Base-by-base conservation (phyloP, 2,113 vertebrate genomes). In the Eidolon helvum region DNA sequence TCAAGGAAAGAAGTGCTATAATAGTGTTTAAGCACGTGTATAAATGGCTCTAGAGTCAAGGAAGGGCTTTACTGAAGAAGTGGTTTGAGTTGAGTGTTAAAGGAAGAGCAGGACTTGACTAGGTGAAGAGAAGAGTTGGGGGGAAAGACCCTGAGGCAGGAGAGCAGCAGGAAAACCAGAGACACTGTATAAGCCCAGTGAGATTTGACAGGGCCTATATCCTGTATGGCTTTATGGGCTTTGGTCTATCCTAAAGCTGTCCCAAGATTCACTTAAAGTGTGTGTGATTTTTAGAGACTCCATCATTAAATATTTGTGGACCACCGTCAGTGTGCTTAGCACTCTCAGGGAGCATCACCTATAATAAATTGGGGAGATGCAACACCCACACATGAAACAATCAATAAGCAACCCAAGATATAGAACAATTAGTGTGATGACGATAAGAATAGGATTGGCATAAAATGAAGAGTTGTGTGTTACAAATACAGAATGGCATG, bases 61-160 rank as follows among this genome's bases (percentile, higher is more conserved):
- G 68, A 71, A 83, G 30, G n/a, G 3, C 53, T 91, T 93, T 53
- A 68, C 35, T 83, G 53, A 88, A 48, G 53, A 57, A 61, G 22
- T 61, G 40, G 69, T 74, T 87, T 74, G 75, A 77, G 48, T 21
- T 84, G 55, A 94, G 43, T 92, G 33, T 91, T 94, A 87, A 69
- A 83, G 33, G 65, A 59, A 75, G 43, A 69, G 19, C 35, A 80
- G 35, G 21, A 57, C 50, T 45, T 85, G 63, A 83, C 35, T 68
- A 84, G 78, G 14, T 35, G 35, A 71, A 80, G 22, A 50, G 19
- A 45, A 55, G 48, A 45, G 26, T 40, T 19, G 24, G 33, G 35
- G 21, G 16, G 66, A 84, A 72, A 82, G n/a, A 57, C 48, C 65
- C 30, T 16, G 28, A 79, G 48, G 61, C 43, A 26, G 10, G 45